phyloP scores from a whole-genome alignment of 2,797 vertebrate species.

The Coregonus sp. region DNA sequence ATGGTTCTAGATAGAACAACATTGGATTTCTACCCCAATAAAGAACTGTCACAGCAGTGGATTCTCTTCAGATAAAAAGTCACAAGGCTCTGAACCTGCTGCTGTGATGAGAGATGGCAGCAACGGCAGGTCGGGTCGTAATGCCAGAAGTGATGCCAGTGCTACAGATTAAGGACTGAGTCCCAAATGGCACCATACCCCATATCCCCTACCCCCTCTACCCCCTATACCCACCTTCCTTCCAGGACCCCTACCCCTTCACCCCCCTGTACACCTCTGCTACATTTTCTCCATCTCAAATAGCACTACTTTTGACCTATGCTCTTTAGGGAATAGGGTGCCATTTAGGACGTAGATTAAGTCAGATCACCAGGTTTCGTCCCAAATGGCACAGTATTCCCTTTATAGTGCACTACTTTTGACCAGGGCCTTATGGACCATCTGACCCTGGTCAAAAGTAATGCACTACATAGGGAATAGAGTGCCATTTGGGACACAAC shows the following conservation, averaged over 20 bases:
- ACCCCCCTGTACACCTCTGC: not conserved
- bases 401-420: not conserved
- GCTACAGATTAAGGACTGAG: slow-evolving; percentile 41
- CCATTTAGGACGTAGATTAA: slow-evolving; percentile 3
- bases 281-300: not conserved
- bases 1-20: no score
- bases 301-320: not conserved
- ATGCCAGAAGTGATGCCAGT: slow-evolving; percentile 20
- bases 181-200: not conserved
- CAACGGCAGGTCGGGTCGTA: not conserved
- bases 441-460: not conserved
- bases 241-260: not conserved
- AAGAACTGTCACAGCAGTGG: not conserved
- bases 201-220: not conserved
- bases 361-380: no score
- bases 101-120: not conserved
- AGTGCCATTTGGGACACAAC: not conserved
- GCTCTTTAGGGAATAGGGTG: slow-evolving; percentile 37
- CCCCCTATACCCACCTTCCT: not conserved
- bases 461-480: not conserved
- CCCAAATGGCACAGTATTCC: not conserved
- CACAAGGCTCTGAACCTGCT: not conserved
- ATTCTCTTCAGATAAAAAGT: not conserved
- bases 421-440: not conserved
- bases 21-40: no score